Conservation (phyloP, 2,797 vertebrate genomes). For the Chromobotia macracanthus region DNA sequence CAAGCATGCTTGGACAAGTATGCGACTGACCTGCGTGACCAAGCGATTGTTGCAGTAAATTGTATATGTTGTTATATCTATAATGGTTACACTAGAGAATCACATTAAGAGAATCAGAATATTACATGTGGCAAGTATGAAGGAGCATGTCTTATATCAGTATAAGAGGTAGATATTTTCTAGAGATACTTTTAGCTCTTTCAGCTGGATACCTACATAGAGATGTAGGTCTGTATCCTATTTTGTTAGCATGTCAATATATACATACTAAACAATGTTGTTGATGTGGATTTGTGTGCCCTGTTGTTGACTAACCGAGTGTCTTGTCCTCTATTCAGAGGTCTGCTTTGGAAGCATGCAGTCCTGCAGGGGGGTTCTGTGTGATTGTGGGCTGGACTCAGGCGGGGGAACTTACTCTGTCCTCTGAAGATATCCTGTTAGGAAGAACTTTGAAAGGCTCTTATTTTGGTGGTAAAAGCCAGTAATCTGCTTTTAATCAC, state of each 20-base stretch:
- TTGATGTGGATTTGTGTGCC: not conserved
- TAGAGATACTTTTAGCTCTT: too few relatives aligned
- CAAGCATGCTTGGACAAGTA: too few relatives aligned
- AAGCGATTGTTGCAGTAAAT: too few relatives aligned
- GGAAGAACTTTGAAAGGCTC: constrained; percentile 90
- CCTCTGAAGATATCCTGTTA: constrained; percentile 84
- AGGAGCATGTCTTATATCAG: too few relatives aligned
- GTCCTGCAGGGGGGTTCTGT: constrained; percentile 85
- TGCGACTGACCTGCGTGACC: too few relatives aligned
- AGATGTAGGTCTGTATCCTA: not conserved
- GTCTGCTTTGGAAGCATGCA: constrained; percentile 86
- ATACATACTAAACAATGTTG: not conserved
- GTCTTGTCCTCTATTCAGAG: constrained; percentile 69
- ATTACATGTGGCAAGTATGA: too few relatives aligned
- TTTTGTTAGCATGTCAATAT: not conserved
- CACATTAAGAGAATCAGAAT: too few relatives aligned
- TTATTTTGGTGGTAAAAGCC: constrained; percentile 85
- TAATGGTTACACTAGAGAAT: too few relatives aligned
- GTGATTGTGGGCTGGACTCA: constrained; percentile 88
- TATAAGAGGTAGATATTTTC: too few relatives aligned
- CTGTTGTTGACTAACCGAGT: not conserved
- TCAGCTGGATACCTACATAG: too few relatives aligned
- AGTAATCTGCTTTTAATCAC: not conserved
- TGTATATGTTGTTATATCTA: too few relatives aligned
- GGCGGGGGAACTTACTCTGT: constrained; percentile 76